These are phyloP conservation scores for Arvicanthis niloticus DNA, from an alignment of 2,113 vertebrate species.

Conservation along the genomic window DNA sequence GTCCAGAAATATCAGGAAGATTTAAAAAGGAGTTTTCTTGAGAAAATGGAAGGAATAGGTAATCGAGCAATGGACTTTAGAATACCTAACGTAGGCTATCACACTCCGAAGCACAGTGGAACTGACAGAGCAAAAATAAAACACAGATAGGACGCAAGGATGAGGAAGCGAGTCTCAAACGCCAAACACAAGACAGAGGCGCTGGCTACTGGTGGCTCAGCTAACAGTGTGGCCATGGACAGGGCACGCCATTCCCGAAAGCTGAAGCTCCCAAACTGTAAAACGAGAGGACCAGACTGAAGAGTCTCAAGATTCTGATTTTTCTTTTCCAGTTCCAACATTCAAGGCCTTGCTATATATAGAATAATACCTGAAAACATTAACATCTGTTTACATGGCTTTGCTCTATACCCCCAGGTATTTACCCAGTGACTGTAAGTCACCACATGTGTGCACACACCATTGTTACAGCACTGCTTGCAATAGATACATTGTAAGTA, in stretches of 20 bases:
- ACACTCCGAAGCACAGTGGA: slow-evolving; percentile 3
- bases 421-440: too few species aligned
- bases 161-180: neutral
- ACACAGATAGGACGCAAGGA: neutral
- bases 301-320: neutral
- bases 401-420: neutral
- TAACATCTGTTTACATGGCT: neutral
- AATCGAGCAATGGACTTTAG: neutral
- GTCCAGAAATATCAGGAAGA: neutral
- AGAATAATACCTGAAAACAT: slow-evolving; percentile 38
- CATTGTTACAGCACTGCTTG: neutral
- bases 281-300: neutral
- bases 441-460: neutral
- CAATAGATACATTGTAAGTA: neutral
- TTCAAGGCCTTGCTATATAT: neutral
- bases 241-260: neutral
- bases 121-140: slow-evolving; percentile 5
- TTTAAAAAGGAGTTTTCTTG: neutral
- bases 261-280: neutral
- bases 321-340: slow-evolving; percentile 24
- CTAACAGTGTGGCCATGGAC: neutral
- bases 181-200: neutral
- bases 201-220: neutral
- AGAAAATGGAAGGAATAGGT: neutral
- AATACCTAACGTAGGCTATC: neutral